Conservation (phyloP, 2,888 invertebrate species). For the Catocala sponsa region DNA sequence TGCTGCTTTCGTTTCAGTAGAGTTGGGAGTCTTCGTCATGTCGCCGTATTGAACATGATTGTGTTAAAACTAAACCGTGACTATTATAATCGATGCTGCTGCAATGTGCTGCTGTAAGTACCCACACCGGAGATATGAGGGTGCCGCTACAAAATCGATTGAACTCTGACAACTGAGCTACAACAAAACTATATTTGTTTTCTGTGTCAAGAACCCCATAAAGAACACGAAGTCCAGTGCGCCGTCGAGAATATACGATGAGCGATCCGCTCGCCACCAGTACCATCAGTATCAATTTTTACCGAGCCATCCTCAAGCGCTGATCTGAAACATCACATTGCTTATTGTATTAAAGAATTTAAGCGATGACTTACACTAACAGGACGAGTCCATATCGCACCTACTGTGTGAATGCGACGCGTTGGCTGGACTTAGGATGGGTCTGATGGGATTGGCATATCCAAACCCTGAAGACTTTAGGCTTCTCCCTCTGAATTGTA, state of each 20-base stretch:
- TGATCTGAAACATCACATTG: background rate
- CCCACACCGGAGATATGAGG: conserved; percentile 27
- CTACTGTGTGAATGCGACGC: too few relatives aligned
- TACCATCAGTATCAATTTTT: background rate
- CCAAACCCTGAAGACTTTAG: too few relatives aligned
- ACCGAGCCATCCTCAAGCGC: background rate
- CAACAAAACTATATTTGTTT: background rate
- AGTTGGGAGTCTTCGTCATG: background rate
- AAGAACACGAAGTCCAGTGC: background rate
- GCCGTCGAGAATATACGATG: background rate
- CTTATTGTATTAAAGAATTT: background rate
- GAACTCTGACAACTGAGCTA: background rate
- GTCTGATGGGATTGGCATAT: too few relatives aligned
- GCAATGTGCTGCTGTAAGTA: conserved; percentile 28
- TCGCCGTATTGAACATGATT: background rate
- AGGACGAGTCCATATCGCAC: too few relatives aligned
- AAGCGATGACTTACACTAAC: too few relatives aligned
- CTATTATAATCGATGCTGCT: background rate
- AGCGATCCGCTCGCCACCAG: background rate
- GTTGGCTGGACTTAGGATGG: too few relatives aligned
- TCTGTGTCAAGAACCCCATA: background rate
- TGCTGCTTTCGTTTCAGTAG: background rate
- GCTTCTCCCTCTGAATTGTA: too few relatives aligned
- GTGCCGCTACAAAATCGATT: conserved; percentile 20
- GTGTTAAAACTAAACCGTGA: background rate